Conservation (phyloP, 2,113 vertebrate species). For the Antigone vipio region DNA sequence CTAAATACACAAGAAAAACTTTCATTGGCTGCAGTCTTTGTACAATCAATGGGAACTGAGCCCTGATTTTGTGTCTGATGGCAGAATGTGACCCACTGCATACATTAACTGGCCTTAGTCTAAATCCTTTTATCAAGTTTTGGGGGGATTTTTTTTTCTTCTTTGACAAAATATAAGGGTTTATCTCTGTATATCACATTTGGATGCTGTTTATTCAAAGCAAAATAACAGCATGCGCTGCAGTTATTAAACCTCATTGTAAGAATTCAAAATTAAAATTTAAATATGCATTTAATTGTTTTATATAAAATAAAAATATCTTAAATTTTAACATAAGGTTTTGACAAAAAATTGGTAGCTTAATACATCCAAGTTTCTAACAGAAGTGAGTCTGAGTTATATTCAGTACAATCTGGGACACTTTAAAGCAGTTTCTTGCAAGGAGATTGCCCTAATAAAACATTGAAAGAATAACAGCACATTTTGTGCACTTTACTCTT, state of each 20-base stretch:
- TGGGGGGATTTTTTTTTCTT: not conserved
- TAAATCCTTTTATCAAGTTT: not conserved
- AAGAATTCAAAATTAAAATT: slow-evolving; percentile 7
- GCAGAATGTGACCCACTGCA: not conserved
- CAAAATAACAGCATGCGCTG: not conserved
- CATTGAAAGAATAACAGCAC: not conserved
- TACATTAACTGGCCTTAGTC: slow-evolving; percentile 15
- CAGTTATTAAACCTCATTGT: not conserved
- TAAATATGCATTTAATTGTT: not conserved
- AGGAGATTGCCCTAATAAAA: not conserved
- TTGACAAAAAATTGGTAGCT: not conserved
- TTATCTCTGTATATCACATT: not conserved
- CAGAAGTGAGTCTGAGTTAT: not conserved
- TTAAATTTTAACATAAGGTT: not conserved
- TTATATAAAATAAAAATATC: not conserved
- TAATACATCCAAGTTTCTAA: not conserved
- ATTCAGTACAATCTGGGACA: not conserved
- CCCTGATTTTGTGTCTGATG: slow-evolving; percentile 10
- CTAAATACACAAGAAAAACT: not conserved
- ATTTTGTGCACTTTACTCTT: not conserved
- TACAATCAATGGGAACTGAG: not conserved
- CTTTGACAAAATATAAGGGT: not conserved
- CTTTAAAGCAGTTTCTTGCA: not conserved
- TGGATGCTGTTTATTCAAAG: not conserved
- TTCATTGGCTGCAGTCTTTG: not conserved